phyloP scores from a whole-genome alignment of 2,888 invertebrate genomes.

The Eristalis intricaria region DNA sequence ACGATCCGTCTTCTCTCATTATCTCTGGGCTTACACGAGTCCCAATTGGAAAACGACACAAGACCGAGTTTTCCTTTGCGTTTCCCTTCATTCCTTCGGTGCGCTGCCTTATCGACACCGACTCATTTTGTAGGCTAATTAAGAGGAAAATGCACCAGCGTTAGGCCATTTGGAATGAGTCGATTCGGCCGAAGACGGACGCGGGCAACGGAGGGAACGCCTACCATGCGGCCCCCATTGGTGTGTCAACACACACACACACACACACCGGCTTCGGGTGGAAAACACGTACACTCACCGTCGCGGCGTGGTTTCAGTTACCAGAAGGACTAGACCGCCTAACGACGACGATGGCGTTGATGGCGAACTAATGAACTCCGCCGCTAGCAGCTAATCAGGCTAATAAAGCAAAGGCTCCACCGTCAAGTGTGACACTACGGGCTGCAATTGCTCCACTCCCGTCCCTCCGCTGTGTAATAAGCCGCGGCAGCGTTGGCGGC shows the following conservation, averaged over 20 bases:
- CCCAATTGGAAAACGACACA: conserved; percentile 64
- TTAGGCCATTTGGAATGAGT: conserved; percentile 35
- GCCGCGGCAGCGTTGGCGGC: not conserved
- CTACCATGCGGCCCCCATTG: conserved; percentile 38
- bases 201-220: not conserved
- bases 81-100: not conserved
- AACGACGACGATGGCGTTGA: conserved; percentile 16
- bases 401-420: conserved; percentile 69
- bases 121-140: conserved; percentile 69
- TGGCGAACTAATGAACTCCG: conserved; percentile 69
- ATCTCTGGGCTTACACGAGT: conserved; percentile 68
- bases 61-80: conserved; percentile 30
- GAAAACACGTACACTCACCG: conserved; percentile 14
- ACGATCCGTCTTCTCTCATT: conserved; percentile 68
- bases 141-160: conserved; percentile 68
- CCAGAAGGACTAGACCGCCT: conserved; percentile 34
- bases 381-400: conserved; percentile 70
- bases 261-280: conserved; percentile 16
- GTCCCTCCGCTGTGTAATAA: not conserved
- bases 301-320: not conserved
- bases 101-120: not conserved
- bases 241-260: conserved; percentile 42
- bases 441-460: not conserved
- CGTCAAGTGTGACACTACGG: conserved; percentile 53
- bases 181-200: not conserved